Evolutionary conservation across 2,888 invertebrate species (phyloP).

Genomic region (Agonopterix heracliana): DNA sequence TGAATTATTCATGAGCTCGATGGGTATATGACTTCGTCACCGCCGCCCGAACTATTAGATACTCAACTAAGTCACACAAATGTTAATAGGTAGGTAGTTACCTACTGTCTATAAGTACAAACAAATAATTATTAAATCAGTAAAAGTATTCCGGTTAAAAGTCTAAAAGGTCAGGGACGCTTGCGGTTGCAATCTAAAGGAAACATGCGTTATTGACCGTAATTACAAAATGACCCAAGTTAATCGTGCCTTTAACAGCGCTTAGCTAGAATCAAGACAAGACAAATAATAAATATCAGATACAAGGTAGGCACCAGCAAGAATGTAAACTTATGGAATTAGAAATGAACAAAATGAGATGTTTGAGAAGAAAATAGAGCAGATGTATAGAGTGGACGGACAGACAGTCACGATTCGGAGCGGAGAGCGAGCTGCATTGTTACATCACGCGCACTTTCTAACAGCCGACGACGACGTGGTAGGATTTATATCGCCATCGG

Average conservation of each 20-base stretch:
- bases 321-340: neutral
- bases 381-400: constrained; percentile 34
- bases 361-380: constrained; percentile 23
- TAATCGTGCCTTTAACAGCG: neutral
- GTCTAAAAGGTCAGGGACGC: constrained; percentile 24
- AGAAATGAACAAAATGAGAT: constrained; percentile 20
- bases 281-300: neutral
- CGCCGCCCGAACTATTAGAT: too few species aligned
- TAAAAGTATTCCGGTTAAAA: constrained; percentile 8
- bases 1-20: too few species aligned
- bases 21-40: too few species aligned
- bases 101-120: too few species aligned
- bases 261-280: too few species aligned
- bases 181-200: neutral
- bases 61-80: too few species aligned
- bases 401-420: constrained; percentile 42
- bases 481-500: constrained; percentile 57
- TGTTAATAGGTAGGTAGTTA: too few species aligned
- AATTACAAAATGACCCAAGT: neutral
- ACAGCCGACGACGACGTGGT: constrained; percentile 40
- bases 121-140: neutral
- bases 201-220: neutral
- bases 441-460: constrained; percentile 65
- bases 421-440: constrained; percentile 41
- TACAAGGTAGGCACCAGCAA: too few species aligned